phyloP scores from a whole-genome alignment of 2,888 invertebrate species.

The Hedya salicella region DNA sequence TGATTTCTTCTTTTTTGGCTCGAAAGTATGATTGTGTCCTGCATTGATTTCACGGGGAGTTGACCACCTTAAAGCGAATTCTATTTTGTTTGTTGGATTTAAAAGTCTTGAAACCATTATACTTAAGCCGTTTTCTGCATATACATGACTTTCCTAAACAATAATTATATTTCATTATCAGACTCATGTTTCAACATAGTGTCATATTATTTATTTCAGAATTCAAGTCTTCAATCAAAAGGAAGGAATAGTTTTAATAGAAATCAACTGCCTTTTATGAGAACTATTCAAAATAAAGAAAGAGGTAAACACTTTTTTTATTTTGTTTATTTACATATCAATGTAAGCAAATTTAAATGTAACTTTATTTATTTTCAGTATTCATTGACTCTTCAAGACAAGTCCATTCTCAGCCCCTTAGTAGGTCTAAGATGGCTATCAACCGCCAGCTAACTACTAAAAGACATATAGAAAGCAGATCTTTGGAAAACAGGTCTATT shows the following conservation, averaged over 20 bases:
- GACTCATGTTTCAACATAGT: neutral
- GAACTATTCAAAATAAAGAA: slow-evolving; percentile 58
- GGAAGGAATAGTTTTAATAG: slow-evolving; percentile 53
- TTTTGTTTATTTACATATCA: no score
- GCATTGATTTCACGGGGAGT: no score
- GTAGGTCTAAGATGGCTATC: slow-evolving; percentile 47
- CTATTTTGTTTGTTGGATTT: no score
- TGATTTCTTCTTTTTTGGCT: no score
- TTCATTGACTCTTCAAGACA: slow-evolving; percentile 76
- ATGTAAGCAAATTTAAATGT: no score
- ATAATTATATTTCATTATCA: no score
- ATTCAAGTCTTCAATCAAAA: slow-evolving; percentile 52
- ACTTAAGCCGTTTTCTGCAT: no score
- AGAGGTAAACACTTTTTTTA: slow-evolving; percentile 57
- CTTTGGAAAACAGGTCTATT: slow-evolving; percentile 58
- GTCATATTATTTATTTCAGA: slow-evolving; percentile 37
- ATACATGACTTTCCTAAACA: no score
- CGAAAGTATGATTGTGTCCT: no score
- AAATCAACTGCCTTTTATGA: slow-evolving; percentile 56
- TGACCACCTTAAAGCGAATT: no score
- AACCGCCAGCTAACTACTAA: slow-evolving; percentile 58
- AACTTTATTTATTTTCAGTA: slow-evolving; percentile 53
- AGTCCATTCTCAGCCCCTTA: slow-evolving; percentile 71
- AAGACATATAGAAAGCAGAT: slow-evolving; percentile 61
- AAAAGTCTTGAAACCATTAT: no score